phyloP scores from a whole-genome alignment of 2,797 vertebrate genomes.

The Diceros bicornis region DNA sequence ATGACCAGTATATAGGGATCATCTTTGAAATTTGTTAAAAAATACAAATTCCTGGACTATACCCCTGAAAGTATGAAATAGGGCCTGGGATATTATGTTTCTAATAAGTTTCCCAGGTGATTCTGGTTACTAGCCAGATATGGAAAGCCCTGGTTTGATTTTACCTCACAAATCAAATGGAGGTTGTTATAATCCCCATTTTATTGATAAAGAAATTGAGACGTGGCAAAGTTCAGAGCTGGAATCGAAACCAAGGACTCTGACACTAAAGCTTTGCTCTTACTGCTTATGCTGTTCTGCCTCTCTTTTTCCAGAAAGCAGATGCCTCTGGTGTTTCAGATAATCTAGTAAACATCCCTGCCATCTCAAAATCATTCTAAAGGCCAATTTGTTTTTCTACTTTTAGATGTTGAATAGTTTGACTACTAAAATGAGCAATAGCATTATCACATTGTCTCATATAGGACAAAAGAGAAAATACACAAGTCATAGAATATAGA shows the following conservation, averaged over 20 bases:
- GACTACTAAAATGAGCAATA: constrained; percentile 42
- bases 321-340: background rate
- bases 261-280: constrained; percentile 37
- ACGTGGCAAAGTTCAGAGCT: constrained; percentile 6
- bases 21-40: constrained; percentile 59
- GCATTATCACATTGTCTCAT: background rate
- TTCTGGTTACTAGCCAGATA: background rate
- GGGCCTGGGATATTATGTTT: background rate
- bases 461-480: constrained; percentile 1
- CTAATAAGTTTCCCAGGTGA: constrained; percentile 38
- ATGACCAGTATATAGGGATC: background rate
- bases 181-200: constrained; percentile 30
- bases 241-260: background rate
- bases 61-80: background rate
- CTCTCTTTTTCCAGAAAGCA: constrained; percentile 33
- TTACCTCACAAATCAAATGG: constrained; percentile 16
- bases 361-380: constrained; percentile 23
- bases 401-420: constrained; percentile 50
- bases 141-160: constrained; percentile 40
- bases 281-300: background rate
- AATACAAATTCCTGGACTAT: background rate
- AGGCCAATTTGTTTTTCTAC: constrained; percentile 20
- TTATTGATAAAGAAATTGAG: constrained; percentile 60
- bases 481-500: background rate
- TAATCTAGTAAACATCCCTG: constrained; percentile 40